Base-by-base conservation (phyloP, 2,888 invertebrate species). In the Melanotus villosus region DNA sequence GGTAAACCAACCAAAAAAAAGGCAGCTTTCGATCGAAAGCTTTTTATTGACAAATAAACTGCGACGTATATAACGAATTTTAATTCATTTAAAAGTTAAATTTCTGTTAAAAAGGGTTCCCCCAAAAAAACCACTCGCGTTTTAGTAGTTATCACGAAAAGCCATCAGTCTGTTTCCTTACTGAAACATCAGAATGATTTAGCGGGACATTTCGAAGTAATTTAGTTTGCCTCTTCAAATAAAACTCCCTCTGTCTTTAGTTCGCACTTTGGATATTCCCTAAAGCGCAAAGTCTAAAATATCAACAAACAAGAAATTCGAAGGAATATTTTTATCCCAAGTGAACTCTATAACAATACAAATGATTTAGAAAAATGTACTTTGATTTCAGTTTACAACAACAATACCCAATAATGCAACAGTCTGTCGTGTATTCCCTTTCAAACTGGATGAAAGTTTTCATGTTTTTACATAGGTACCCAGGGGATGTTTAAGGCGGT, bases 61-160 rank as follows among this genome's bases (percentile, higher is more conserved):
- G 12, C 10, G 12, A 47, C 47, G 21, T 12, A 9, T 47, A 21
- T 47, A 47, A 26, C 21, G 23, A 47, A 1, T 32, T 52, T 50
- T n/a, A n/a, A 30, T 50, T 32, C 52, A 52, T 52, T 32, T 32
- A 16, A 52, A 52, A 52, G 52, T 52, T 52, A 52, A 10, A 52
- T 52, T 52, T 52, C 32, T 32, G 18, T 18, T 30, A 16, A 23
- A 50, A 12, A 9, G 1, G 10, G 45, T 23, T 9, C n/a, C 9
- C 4, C 21, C 18, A 50, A 50, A 50, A 32, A 26, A 30, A 9
- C 52, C n/a, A n/a, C 1, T 1, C 9, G 7, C 16, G 32, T 52
- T 52, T 52, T 52, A 52, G 19, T 9, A 10, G 18, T 18, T 32
- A 52, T 10, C 32, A 52, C 16, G 10, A 52, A 52, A 52, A 52